Percentiles rank a stretch among this genome's conserved stretches.
Evolutionary conservation across 2,888 invertebrate genomes (phyloP).

Genomic region (Macaria notata): DNA sequence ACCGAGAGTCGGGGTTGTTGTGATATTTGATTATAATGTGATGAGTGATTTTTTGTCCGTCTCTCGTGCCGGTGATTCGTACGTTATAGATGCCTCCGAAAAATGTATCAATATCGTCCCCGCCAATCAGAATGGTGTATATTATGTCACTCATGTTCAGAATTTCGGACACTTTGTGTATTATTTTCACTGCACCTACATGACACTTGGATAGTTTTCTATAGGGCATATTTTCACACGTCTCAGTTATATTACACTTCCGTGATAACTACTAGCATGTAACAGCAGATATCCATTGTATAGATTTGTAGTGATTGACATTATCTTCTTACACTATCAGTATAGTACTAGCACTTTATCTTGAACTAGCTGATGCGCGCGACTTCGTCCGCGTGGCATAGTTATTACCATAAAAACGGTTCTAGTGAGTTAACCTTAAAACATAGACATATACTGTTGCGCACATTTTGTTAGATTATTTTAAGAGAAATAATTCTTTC

Average conservation of each 20-base stretch:
- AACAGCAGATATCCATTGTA: not conserved
- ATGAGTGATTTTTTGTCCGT: conserved; percentile 51
- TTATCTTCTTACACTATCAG: conserved; percentile 24
- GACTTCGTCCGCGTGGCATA: too few relatives aligned
- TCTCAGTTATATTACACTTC: too few relatives aligned
- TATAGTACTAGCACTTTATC: not conserved
- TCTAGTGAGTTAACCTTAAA: too few relatives aligned
- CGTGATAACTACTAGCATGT: conserved; percentile 5
- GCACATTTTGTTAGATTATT: too few relatives aligned
- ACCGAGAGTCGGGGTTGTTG: conserved; percentile 46
- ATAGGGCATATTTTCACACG: conserved; percentile 44
- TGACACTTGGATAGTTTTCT: conserved; percentile 58
- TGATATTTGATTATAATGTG: conserved; percentile 57
- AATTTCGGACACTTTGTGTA: conserved; percentile 50
- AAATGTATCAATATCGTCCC: conserved; percentile 57
- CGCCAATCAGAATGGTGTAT: conserved; percentile 46
- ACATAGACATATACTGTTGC: too few relatives aligned
- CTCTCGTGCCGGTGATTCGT: conserved; percentile 46
- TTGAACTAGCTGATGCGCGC: too few relatives aligned
- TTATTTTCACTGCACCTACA: conserved; percentile 52
- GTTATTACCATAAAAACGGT: too few relatives aligned
- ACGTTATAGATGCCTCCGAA: conserved; percentile 51
- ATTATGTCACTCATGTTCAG: conserved; percentile 45
- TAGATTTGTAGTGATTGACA: conserved; percentile 28
- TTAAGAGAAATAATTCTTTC: too few relatives aligned